A percentile compares a stretch with the other conserved stretches of the same genome.
Evolutionary conservation across 2,888 invertebrate species (phyloP).

Genomic region (Acleris cristana): DNA sequence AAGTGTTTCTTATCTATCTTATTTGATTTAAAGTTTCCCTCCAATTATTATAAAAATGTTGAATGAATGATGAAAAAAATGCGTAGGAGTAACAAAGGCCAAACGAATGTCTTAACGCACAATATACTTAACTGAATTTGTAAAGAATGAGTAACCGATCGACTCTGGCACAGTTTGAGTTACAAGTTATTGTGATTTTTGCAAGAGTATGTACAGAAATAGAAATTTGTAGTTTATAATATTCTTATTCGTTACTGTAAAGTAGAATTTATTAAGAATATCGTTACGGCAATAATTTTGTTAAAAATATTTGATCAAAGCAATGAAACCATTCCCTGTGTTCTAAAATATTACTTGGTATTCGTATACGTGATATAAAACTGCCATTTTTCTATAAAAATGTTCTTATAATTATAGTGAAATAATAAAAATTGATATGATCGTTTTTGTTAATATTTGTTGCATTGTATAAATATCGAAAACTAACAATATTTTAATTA

Average conservation of each 20-base stretch:
- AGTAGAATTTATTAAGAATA: constrained; percentile 44
- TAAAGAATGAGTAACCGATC: constrained; percentile 55
- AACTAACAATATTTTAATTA: constrained; percentile 34
- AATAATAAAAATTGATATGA: too few species aligned
- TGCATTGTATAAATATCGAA: neutral
- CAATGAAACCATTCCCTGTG: constrained; percentile 55
- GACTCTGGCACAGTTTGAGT: constrained; percentile 58
- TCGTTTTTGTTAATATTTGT: too few species aligned
- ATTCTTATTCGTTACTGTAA: constrained; percentile 51
- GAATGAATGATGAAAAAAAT: too few species aligned
- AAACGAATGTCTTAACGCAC: constrained; percentile 53
- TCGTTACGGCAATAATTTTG: constrained; percentile 68
- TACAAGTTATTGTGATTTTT: constrained; percentile 52
- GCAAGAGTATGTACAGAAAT: constrained; percentile 57
- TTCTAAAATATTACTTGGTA: constrained; percentile 61
- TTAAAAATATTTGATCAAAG: constrained; percentile 48
- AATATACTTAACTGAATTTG: constrained; percentile 44
- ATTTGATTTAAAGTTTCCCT: too few species aligned
- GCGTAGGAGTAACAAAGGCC: neutral
- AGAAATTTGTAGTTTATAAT: constrained; percentile 48
- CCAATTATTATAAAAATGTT: too few species aligned
- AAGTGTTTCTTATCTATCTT: too few species aligned
- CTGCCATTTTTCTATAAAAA: constrained; percentile 75
- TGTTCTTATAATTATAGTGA: constrained; percentile 50
- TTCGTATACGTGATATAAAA: constrained; percentile 76